Evolutionary conservation across 2,797 vertebrate genomes (phyloP).

Genomic region (Arremon aurantiirostris): DNA sequence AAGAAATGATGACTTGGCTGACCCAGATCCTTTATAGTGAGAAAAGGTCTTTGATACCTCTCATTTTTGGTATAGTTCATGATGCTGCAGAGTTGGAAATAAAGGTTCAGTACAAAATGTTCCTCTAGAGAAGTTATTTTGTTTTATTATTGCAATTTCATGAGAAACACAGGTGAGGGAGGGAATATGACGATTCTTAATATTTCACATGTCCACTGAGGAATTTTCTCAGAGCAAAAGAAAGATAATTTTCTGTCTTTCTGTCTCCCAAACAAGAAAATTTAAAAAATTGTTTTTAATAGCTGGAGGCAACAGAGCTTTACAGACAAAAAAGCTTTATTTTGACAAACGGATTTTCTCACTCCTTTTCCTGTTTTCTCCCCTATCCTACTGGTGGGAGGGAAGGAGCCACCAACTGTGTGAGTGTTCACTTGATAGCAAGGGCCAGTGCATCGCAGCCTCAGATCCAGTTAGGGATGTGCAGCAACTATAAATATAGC

Average conservation of each 20-base stretch:
- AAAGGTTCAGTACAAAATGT: not conserved
- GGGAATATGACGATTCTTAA: not conserved
- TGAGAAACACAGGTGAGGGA: not conserved
- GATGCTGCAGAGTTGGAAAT: not conserved
- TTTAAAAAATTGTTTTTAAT: not conserved
- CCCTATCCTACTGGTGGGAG: not conserved
- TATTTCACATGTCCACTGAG: not conserved
- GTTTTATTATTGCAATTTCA: not conserved
- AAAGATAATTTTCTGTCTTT: not conserved
- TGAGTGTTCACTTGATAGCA: not conserved
- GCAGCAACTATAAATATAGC: not conserved
- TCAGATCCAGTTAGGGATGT: not conserved
- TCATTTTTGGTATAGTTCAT: not conserved
- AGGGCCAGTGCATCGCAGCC: not conserved
- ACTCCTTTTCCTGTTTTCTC: not conserved
- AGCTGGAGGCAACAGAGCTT: not conserved
- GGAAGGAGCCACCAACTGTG: not conserved
- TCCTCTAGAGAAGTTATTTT: not conserved
- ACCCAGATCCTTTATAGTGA: not conserved
- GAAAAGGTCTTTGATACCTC: not conserved
- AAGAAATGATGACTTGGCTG: not conserved
- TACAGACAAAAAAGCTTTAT: not conserved
- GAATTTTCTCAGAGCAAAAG: not conserved
- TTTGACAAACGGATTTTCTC: not conserved
- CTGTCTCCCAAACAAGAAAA: not conserved